Conservation (phyloP, 2,797 vertebrate genomes). For the Pseudochirops cupreus region DNA sequence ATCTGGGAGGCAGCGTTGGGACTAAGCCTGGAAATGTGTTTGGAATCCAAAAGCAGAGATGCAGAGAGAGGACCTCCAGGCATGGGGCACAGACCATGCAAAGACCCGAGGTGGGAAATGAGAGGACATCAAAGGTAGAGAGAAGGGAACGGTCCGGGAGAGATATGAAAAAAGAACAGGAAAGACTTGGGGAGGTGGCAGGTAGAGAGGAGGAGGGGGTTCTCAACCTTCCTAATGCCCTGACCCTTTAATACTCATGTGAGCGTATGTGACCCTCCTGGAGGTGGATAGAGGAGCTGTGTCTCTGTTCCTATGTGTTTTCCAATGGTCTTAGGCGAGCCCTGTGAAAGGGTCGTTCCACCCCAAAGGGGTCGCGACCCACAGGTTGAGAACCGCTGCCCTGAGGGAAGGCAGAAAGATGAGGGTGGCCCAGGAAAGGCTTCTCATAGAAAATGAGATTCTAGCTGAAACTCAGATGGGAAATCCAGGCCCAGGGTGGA, state of each 20-base stretch:
- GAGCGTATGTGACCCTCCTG: no score
- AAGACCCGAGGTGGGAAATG: not conserved
- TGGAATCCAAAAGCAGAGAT: not conserved
- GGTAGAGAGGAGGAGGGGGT: no score
- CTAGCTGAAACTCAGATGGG: not conserved
- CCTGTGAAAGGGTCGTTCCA: no score
- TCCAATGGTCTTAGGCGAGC: no score
- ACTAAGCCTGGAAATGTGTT: not conserved
- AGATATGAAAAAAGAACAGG: accelerated
- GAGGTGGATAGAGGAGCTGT: no score
- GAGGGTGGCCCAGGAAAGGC: not conserved
- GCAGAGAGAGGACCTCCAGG: not conserved
- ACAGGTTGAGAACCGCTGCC: not conserved
- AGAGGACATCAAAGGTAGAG: not conserved
- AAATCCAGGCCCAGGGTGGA: not conserved
- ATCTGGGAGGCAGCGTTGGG: not conserved
- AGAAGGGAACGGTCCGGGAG: no score
- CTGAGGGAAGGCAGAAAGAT: not conserved
- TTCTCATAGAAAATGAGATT: not conserved
- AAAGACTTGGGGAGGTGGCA: not conserved
- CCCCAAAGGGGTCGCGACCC: no score
- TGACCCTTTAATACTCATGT: no score
- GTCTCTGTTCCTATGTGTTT: no score
- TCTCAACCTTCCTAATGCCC: no score
- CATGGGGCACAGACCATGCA: not conserved